Conservation (phyloP, 2,797 vertebrate species). For the Peromyscus attwateri region DNA sequence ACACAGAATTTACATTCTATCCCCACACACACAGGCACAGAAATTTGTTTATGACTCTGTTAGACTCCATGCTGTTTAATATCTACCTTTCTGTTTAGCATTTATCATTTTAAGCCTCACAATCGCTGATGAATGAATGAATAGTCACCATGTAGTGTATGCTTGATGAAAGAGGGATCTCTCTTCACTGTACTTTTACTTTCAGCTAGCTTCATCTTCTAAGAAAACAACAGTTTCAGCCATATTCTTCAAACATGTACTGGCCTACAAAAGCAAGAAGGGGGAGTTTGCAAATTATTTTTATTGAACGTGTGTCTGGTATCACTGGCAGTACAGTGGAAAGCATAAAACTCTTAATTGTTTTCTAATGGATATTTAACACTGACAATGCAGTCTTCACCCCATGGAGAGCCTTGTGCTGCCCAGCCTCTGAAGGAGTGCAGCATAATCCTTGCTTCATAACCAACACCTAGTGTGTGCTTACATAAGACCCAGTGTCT, state of each 20-base stretch:
- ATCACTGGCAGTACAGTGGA: background rate
- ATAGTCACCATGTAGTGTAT: background rate
- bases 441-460: background rate
- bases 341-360: background rate
- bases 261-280: background rate
- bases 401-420: background rate
- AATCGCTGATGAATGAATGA: background rate
- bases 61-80: background rate
- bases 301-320: background rate
- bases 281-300: background rate
- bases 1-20: background rate
- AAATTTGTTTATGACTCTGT: background rate
- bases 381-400: fast-evolving
- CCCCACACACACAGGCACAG: background rate
- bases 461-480: background rate
- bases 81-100: background rate
- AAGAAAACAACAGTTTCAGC: background rate
- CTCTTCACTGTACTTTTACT: background rate
- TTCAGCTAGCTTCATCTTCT: background rate
- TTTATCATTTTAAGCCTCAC: background rate
- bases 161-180: background rate
- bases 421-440: background rate
- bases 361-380: background rate
- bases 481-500: background rate
- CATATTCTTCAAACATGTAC: background rate